Evolutionary conservation across 2,797 vertebrate genomes (phyloP).

Genomic region (Microhierax caerulescens): DNA sequence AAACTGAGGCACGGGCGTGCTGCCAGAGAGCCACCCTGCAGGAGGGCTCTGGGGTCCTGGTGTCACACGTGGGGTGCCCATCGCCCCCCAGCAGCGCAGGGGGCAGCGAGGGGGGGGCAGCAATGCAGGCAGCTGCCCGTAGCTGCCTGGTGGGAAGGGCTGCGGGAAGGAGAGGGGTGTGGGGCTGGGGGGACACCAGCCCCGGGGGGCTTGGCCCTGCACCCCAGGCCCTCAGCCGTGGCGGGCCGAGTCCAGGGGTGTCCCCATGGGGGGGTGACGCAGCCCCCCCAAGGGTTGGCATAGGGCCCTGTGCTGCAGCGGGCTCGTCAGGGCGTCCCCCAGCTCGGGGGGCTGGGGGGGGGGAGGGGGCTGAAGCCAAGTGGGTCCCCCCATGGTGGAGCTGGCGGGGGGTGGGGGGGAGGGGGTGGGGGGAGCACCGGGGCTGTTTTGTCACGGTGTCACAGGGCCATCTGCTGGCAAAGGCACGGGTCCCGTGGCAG

Average conservation of each 20-base stretch:
- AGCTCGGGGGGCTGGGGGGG: neutral
- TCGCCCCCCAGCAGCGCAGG: fast-evolving
- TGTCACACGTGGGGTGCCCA: neutral
- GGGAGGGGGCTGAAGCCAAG: fast-evolving
- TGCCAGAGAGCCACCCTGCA: fast-evolving
- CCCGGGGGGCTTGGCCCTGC: neutral
- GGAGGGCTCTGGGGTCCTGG: neutral
- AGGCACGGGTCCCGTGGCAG: neutral
- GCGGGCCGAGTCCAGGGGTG: neutral
- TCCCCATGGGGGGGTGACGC: neutral
- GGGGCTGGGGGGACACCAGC: neutral
- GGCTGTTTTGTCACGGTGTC: neutral
- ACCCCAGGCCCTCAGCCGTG: neutral
- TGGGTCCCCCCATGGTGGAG: fast-evolving
- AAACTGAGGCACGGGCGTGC: neutral
- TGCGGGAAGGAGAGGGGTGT: neutral
- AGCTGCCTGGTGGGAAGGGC: neutral
- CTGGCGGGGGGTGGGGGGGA: neutral
- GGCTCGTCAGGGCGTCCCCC: neutral
- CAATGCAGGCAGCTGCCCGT: fast-evolving
- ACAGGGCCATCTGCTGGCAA: conserved; percentile 46
- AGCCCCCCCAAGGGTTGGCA: neutral
- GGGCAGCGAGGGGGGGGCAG: fast-evolving
- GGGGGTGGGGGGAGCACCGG: fast-evolving
- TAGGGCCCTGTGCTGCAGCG: neutral